Base-by-base conservation (phyloP, 2,888 invertebrate genomes). In the Tetrapedia diversipes region DNA sequence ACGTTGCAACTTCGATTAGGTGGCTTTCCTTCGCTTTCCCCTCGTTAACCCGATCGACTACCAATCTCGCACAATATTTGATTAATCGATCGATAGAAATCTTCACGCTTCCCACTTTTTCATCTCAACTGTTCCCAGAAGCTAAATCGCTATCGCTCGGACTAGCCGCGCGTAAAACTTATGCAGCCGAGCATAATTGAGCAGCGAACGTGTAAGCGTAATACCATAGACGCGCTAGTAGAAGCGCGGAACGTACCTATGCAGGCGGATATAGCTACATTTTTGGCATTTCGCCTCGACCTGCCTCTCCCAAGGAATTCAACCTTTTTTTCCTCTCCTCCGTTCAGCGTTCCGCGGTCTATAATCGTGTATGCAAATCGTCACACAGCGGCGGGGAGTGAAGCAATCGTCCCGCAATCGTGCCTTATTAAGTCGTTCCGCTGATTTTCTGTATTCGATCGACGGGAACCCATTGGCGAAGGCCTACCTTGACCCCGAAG, bases 281-380 rank as follows among this genome's bases (percentile, higher is more conserved):
- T 88, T 87, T 89, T 87, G 86, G 87, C 87, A 86, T 85, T 87
- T 86, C 75, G 82, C 82, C 86, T 81, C 86, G 85, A 87, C 82
- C 83, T 83, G 80, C 83, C 84, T 85, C 81, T 72, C 85, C 72
- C 84, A 86, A 82, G 86, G 83, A 87, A 87, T 87, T 81, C 80
- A 81, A 83, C 76, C 70, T 72, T 84, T 84, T n/a, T 86, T 73
- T 80, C 64, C 77, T 85, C 71, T 78, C 78, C 67, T 71, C 74
- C 72, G 81, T 75, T 68, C 81, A 76, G 65, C 78, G 75, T 81
- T 74, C 70, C 82, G 87, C 86, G 88, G 86, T 85, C 90, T 91
- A 89, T 91, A 91, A 91, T 91, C 91, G 90, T 89, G 86, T 91
- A 91, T 91, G 91, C 91, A 91, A 91, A 91, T 91, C 85, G 89